Conservation (phyloP, 2,113 vertebrate species). For the Grammomys dolichurus region DNA sequence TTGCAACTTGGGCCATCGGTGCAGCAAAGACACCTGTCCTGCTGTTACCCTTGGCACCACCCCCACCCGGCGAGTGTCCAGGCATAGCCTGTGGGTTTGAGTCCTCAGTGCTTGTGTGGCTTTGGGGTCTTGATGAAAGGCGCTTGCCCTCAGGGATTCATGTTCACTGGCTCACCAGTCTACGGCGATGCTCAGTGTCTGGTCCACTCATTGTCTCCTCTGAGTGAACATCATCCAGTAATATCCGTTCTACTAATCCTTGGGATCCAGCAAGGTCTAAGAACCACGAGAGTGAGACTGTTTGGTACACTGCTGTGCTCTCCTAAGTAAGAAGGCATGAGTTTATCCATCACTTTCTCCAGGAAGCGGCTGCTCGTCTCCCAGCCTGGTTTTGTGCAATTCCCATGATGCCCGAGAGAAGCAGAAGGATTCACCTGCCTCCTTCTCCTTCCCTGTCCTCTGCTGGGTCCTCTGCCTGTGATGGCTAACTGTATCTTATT, state of each 20-base stretch:
- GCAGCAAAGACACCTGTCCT: no score
- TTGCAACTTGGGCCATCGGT: background rate
- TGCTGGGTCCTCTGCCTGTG: background rate
- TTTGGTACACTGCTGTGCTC: no score
- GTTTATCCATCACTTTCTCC: background rate
- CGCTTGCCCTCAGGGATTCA: background rate
- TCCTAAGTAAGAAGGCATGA: background rate
- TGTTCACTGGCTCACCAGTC: background rate
- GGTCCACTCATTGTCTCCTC: background rate
- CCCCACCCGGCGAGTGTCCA: background rate
- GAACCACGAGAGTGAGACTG: no score
- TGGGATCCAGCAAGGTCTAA: background rate
- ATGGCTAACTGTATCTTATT: no score
- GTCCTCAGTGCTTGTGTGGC: fast-evolving
- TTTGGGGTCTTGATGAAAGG: background rate
- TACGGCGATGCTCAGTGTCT: no score
- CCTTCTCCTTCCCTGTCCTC: background rate
- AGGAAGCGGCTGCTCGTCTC: background rate
- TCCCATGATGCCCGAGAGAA: background rate
- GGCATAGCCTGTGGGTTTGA: background rate
- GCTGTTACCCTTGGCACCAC: background rate
- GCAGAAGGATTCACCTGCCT: fast-evolving
- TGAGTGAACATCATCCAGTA: background rate
- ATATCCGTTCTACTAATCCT: background rate
- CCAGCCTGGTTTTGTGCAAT: background rate